phyloP scores from a whole-genome alignment of 2,113 vertebrate genomes.

The Rynchops niger region DNA sequence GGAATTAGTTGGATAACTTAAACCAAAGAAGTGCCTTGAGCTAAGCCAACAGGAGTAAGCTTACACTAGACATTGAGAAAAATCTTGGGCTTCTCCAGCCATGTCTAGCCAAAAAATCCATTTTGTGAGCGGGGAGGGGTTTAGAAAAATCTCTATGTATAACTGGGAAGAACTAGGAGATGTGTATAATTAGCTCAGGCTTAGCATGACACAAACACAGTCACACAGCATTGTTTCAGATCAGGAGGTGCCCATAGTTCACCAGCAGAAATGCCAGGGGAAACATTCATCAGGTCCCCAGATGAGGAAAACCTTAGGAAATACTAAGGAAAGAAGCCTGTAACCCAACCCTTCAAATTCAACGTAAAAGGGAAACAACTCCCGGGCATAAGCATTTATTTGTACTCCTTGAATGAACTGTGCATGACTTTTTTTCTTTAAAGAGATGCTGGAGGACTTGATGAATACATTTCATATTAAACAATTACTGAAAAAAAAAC shows the following conservation, averaged over 20 bases:
- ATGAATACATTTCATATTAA: not conserved
- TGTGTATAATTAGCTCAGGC: not conserved
- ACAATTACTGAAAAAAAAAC: not conserved
- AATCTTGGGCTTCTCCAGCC: not conserved
- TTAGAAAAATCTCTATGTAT: not conserved
- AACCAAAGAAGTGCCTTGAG: not conserved
- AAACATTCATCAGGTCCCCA: not conserved
- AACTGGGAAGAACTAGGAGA: not conserved
- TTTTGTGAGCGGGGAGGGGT: not conserved
- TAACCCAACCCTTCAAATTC: not conserved
- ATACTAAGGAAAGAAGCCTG: not conserved
- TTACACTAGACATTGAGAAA: not conserved
- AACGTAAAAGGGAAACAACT: not conserved
- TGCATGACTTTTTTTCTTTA: not conserved
- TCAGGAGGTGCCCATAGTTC: not conserved
- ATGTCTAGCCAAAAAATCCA: not conserved
- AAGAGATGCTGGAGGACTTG: not conserved
- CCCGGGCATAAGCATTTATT: not conserved
- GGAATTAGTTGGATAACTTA: not conserved
- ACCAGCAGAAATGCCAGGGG: not conserved
- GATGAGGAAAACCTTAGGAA: not conserved
- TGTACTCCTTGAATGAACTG: not conserved
- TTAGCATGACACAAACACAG: not conserved
- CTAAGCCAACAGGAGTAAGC: not conserved
- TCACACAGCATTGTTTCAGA: not conserved